Base-by-base conservation (phyloP, 1,140 invertebrate species). In the Lutraria rhynchaena region DNA sequence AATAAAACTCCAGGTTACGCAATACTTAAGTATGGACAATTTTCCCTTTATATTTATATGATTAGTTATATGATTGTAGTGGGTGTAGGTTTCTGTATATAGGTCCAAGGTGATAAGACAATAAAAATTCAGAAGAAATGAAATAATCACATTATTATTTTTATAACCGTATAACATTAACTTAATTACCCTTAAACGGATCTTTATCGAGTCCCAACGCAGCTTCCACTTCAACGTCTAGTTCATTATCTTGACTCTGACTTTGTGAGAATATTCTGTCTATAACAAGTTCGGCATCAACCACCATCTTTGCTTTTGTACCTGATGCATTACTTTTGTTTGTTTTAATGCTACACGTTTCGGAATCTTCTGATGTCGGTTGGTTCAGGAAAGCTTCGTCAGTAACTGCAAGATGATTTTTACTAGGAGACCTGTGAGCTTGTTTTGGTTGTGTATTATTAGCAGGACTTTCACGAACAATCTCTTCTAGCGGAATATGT, bases 391-490 rank as follows among this genome's bases (percentile, higher is more conserved):
- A 83, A 9, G 82, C 67, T 24, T 71, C 81, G 3, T 88, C 85
- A 17, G 76, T 83, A 17, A 57, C 81, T 24, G 81, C 83, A 13
- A 82, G 55, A 49, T 73, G 61, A 51, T 81, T 82, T 31, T 82
- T 75, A 53, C 73, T 75, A 2, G 69, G 61, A 74, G 61, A 85
- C 71, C 80, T 65, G 78, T 76, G 84, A 63, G 80, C 85, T 76
- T 22, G 86, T 73, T 4, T 55, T 27, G 61, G 53, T 19, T n/a
- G 63, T 19, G 29, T 55, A 19, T 67, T 51, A 60, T 75, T 74
- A 29, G 81, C 83, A 4, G 88, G 88, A 49, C 84, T 87, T 84
- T 89, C 88, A 77, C 84, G 74, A 19, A 87, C 84, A 49, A 87
- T 83, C 22, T 87, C 84, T 57, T 87, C 85, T 24, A 87, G 53